Evolutionary conservation across 1,140 invertebrate genomes (phyloP).

Genomic region (Drosophila pectinifera): DNA sequence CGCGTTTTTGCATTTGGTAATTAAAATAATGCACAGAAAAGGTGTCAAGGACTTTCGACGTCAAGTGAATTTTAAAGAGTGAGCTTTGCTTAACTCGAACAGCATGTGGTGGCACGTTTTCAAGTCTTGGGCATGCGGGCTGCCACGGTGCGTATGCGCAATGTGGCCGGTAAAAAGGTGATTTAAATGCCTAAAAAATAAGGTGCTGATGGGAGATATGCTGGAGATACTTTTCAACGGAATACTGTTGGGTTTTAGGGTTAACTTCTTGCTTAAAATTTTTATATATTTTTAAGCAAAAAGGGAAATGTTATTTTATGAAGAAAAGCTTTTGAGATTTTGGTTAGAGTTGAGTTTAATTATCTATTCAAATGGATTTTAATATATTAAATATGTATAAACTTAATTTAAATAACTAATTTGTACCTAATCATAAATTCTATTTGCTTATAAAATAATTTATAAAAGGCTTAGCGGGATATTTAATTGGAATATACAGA

Average conservation of each 20-base stretch:
- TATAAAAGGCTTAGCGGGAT: too few relatives aligned
- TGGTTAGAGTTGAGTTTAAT: not conserved
- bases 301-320: too few relatives aligned
- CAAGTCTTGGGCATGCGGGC: conserved; percentile 12
- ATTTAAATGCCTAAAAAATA: conserved; percentile 2
- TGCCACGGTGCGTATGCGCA: conserved; percentile 35
- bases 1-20: conserved; percentile 57
- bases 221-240: not conserved
- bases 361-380: too few relatives aligned
- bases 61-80: conserved; percentile 68
- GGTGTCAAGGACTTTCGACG: conserved; percentile 76
- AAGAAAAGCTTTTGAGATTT: not conserved
- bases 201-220: not conserved
- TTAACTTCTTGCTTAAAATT: not conserved
- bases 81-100: conserved; percentile 2
- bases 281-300: not conserved
- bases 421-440: too few relatives aligned
- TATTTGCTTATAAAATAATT: too few relatives aligned
- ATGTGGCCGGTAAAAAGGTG: not conserved
- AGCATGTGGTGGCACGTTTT: conserved; percentile 34
- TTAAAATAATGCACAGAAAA: conserved; percentile 70
- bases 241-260: not conserved
- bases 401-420: too few relatives aligned
- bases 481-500: too few relatives aligned
- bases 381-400: not conserved